Percentiles rank a stretch among this genome's conserved stretches.
These are phyloP conservation scores for Psix sp. DNA, from an alignment of 1,140 invertebrate species.

Conservation along the genomic window DNA sequence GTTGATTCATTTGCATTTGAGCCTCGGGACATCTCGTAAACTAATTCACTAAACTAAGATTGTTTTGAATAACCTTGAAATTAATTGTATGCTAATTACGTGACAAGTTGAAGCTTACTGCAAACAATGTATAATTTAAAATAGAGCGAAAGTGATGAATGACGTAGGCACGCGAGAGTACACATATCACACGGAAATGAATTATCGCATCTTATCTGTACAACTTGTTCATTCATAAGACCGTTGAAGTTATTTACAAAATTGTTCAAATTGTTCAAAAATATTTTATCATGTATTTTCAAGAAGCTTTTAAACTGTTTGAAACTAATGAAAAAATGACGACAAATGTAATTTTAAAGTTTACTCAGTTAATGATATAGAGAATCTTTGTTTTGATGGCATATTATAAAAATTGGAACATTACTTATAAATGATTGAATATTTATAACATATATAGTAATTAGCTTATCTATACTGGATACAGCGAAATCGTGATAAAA, in stretches of 20 bases:
- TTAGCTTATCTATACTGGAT: not conserved
- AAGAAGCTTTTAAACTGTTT: no score
- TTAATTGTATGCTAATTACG: conserved; percentile 2
- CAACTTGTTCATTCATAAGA: conserved; percentile 56
- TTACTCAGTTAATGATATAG: no score
- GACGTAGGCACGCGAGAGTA: conserved; percentile 47
- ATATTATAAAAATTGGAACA: no score
- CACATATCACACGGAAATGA: conserved; percentile 54
- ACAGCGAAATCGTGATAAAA: no score
- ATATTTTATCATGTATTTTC: not conserved
- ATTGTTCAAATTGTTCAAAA: conserved; percentile 8
- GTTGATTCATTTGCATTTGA: conserved; percentile 23
- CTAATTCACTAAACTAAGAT: not conserved
- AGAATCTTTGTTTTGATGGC: no score
- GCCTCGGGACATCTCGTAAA: conserved; percentile 10
- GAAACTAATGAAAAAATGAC: no score
- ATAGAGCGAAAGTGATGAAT: conserved; percentile 47
- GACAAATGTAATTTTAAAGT: no score
- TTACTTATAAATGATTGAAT: not conserved
- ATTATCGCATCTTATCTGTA: conserved; percentile 57
- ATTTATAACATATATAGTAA: not conserved
- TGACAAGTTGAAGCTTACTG: not conserved
- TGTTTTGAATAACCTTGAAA: conserved; percentile 41
- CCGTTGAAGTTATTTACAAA: conserved; percentile 17
- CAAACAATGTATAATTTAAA: conserved; percentile 38